Conservation (phyloP, 2,113 vertebrate species). For the Callionymus lyra region DNA sequence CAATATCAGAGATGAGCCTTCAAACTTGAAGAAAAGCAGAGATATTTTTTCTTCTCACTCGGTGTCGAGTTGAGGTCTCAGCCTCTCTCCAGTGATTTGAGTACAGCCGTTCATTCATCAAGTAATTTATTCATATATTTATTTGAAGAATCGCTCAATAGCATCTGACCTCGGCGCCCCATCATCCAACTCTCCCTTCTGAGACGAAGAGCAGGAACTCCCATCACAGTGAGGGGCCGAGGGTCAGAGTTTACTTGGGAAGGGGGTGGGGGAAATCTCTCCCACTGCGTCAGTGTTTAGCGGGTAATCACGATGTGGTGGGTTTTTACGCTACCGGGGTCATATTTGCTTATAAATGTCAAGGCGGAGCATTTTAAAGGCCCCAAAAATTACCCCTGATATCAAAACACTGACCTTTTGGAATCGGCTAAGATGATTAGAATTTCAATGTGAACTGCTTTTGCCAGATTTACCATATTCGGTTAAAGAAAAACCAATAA, state of each 20-base stretch:
- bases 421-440: slow-evolving; percentile 33
- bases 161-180: slow-evolving; percentile 52
- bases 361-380: slow-evolving; percentile 48
- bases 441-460: slow-evolving; percentile 33
- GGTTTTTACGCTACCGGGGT: slow-evolving; percentile 49
- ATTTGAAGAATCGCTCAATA: slow-evolving; percentile 57
- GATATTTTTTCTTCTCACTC: neutral
- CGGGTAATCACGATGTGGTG: slow-evolving; percentile 48
- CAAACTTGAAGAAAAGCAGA: slow-evolving; percentile 18
- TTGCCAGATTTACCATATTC: neutral
- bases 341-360: slow-evolving; percentile 59
- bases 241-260: slow-evolving; percentile 54
- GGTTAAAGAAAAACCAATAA: neutral
- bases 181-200: slow-evolving; percentile 39
- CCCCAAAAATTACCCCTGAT: slow-evolving; percentile 56
- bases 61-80: slow-evolving; percentile 37
- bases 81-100: slow-evolving; percentile 39
- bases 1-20: slow-evolving; percentile 10
- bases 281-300: slow-evolving; percentile 37
- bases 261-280: slow-evolving; percentile 37
- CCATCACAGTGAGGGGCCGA: slow-evolving; percentile 47
- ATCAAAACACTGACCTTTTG: slow-evolving; percentile 50
- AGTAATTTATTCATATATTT: slow-evolving; percentile 59
- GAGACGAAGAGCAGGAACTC: slow-evolving; percentile 42
- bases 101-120: slow-evolving; percentile 40